These are phyloP conservation scores for Tolmerus cingulatus DNA, from an alignment of 2,888 invertebrate genomes.

Conservation along the genomic window DNA sequence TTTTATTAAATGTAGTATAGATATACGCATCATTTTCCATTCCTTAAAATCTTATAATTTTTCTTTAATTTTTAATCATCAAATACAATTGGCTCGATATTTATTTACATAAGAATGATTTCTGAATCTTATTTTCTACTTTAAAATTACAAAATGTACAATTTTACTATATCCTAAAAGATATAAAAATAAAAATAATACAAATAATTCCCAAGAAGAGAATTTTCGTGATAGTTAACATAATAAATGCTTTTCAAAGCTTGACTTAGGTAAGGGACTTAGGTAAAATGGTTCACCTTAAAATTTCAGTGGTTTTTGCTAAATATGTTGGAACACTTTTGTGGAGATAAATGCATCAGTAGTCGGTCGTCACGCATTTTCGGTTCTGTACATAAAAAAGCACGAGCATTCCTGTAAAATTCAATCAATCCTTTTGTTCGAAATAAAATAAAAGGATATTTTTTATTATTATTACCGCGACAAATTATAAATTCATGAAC, in stretches of 20 bases:
- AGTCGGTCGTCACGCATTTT: not conserved
- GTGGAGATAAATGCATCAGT: not conserved
- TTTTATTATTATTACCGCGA: not conserved
- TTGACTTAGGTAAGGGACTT: not conserved
- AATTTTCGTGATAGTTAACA: not conserved
- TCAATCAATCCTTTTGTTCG: not conserved
- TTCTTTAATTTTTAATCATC: constrained; percentile 9
- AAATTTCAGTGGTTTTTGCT: not conserved
- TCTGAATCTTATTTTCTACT: not conserved
- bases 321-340: not conserved
- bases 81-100: constrained; percentile 39
- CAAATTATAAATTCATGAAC: not conserved
- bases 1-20: constrained; percentile 47
- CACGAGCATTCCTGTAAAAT: not conserved
- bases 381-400: not conserved
- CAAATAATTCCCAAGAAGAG: not conserved
- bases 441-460: not conserved
- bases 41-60: constrained; percentile 41
- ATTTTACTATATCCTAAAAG: not conserved
- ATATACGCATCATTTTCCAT: constrained; percentile 8
- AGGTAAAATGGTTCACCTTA: not conserved
- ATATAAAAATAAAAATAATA: not conserved
- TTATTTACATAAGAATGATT: constrained; percentile 36
- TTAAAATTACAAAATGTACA: constrained; percentile 36
- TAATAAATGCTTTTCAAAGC: not conserved